These are phyloP conservation scores for Hypselothyrea guttata DNA, from an alignment of 2,888 invertebrate genomes.

Conservation along the genomic window DNA sequence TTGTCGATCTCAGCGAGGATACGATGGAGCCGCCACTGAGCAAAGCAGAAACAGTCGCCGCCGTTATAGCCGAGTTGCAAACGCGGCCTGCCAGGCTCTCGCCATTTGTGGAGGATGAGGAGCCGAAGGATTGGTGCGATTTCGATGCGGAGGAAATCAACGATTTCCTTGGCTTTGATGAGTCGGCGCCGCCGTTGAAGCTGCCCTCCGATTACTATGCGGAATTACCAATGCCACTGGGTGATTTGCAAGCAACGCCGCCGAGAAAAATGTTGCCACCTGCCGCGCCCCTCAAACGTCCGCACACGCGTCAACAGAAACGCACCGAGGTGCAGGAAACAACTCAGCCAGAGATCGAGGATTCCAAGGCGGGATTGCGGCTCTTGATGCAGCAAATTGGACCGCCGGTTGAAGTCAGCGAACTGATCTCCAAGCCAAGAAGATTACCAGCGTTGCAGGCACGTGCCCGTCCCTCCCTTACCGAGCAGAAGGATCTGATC, in stretches of 20 bases:
- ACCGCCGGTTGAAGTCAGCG: constrained; percentile 19
- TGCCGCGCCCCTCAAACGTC: constrained; percentile 16
- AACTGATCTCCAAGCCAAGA: too few species aligned
- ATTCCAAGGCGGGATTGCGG: constrained; percentile 43
- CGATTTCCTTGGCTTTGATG: constrained; percentile 58
- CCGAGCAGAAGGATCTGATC: constrained; percentile 23
- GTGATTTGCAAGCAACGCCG: background rate
- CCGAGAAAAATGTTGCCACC: constrained; percentile 12
- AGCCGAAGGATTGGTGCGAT: background rate
- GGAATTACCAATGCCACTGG: constrained; percentile 21
- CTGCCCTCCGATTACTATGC: constrained; percentile 40
- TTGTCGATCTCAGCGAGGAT: constrained; percentile 60
- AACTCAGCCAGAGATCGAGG: constrained; percentile 14
- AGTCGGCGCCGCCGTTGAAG: constrained; percentile 28
- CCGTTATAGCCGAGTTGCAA: too few species aligned
- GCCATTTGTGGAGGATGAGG: constrained; percentile 18
- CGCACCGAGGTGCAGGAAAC: constrained; percentile 15
- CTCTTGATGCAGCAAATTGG: constrained; percentile 45
- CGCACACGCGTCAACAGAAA: constrained; percentile 45
- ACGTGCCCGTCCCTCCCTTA: too few species aligned
- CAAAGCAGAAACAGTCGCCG: background rate
- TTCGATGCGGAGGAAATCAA: constrained; percentile 34
- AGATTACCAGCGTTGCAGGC: background rate
- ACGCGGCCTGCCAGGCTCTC: background rate
- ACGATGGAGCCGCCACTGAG: constrained; percentile 27